A percentile compares a stretch with the other conserved stretches of the same genome.
Conservation (phyloP, 2,113 vertebrate species). For the Spermophilus dauricus region DNA sequence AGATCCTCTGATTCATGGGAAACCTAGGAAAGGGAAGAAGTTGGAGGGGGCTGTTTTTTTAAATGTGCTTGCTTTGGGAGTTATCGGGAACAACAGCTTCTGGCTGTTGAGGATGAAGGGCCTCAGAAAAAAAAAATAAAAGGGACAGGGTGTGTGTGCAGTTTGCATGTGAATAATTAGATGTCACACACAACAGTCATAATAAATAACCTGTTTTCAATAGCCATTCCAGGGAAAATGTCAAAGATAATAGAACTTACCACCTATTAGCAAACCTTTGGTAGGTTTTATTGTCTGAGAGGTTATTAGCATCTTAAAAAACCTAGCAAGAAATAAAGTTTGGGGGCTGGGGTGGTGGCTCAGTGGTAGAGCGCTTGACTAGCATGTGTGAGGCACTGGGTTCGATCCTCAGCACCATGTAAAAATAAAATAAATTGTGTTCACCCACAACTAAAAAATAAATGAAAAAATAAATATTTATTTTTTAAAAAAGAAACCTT, state of each 20-base stretch:
- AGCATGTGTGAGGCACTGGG: no score
- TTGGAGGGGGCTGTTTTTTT: background rate
- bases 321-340: slow-evolving; percentile 47
- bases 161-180: slow-evolving; percentile 43
- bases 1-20: slow-evolving; percentile 19
- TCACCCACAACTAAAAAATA: no score
- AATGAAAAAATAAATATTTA: no score
- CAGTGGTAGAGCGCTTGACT: no score
- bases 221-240: slow-evolving; percentile 11
- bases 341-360: no score
- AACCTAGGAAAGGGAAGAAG: background rate
- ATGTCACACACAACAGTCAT: background rate
- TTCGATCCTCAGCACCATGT: no score
- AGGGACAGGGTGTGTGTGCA: background rate
- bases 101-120: background rate
- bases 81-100: slow-evolving; percentile 16
- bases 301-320: slow-evolving; percentile 15
- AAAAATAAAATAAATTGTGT: no score
- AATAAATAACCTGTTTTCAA: slow-evolving; percentile 45
- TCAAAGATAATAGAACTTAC: slow-evolving; percentile 54
- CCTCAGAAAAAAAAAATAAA: slow-evolving; percentile 52
- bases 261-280: background rate
- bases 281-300: slow-evolving; percentile 24
- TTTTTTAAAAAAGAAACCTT: background rate
- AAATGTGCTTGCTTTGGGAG: slow-evolving; percentile 34